phyloP scores from a whole-genome alignment of 2,113 vertebrate species.

The Myrmecobius fasciatus region DNA sequence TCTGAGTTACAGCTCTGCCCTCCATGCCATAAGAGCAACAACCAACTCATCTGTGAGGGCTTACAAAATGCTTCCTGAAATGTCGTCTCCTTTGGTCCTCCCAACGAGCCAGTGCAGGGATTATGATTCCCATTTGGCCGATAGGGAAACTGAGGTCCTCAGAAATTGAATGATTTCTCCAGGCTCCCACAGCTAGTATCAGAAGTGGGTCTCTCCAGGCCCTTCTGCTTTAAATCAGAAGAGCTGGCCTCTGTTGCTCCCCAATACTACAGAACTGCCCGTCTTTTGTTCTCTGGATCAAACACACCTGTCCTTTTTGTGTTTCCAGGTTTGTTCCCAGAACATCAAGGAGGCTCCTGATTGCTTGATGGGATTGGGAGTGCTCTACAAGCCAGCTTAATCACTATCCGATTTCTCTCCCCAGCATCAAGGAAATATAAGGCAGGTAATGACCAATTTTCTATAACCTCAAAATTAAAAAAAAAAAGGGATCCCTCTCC shows the following conservation, averaged over 20 bases:
- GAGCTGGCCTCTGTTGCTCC: not conserved
- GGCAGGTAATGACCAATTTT: not conserved
- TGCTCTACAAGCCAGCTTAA: not conserved
- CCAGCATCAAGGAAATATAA: not conserved
- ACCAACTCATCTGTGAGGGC: not conserved
- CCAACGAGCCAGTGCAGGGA: not conserved
- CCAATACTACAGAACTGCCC: not conserved
- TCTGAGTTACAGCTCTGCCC: not conserved
- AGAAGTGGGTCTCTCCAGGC: not conserved
- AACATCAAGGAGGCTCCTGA: not conserved
- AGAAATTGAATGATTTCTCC: not conserved
- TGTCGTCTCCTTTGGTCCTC: not conserved
- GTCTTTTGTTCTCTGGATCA: not conserved
- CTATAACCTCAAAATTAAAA: not conserved
- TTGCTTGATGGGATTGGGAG: not conserved
- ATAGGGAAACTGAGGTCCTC: not conserved
- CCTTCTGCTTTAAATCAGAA: not conserved
- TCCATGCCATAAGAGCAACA: not conserved
- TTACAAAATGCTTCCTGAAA: not conserved
- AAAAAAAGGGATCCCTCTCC: not conserved
- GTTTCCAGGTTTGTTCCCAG: not conserved
- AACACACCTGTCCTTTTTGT: not conserved
- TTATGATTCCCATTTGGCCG: not conserved
- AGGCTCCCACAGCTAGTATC: not conserved
- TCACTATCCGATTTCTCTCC: not conserved